Base-by-base conservation (phyloP, 2,797 vertebrate genomes). In the Epinephelus coioides region DNA sequence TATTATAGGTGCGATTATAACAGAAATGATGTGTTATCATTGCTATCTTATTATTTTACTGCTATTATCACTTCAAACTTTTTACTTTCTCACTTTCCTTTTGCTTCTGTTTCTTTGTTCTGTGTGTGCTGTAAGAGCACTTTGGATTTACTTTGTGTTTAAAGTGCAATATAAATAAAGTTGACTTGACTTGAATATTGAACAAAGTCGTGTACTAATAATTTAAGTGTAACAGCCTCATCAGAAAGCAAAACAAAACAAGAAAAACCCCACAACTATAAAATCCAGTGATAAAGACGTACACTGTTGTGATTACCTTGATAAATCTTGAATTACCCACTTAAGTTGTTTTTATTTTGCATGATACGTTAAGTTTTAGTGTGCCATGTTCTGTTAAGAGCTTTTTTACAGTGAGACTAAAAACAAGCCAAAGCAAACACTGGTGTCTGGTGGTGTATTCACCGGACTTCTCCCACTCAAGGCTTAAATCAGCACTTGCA, bases 401-500 rank as follows among this genome's bases (percentile, higher is more conserved):
- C 38, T 53, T 34, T 30, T 56, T 49, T 3, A 44, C n/a, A 8
- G 2, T n/a, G 1, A 62, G 47, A 40, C n/a, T 21, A 27, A 4
- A 47, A 59, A 18, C 55, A 1, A 19, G 21, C 3, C 2, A 43
- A 38, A 40, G 6, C 8, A 51, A 65, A 56, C 43, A 1, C 19
- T 30, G 40, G 43, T 47, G 18, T 79, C 60, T 34, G 60, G 46
- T 70, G 10, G 63, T 75, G 63, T 78, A 3, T 13, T 73, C 30
- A 34, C 34, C n/a, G 7, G 51, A 69, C 80, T 63, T 59, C 43
- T 78, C 76, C 69, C 60, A 61, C 56, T 75, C 59, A 46, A 50
- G 47, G 55, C 49, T 69, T 46, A 46, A 79, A 81, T 79, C 82
- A 56, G 13, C 62, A 66, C 51, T 49, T 14, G n/a, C 23, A 78